These are phyloP conservation scores for Leucania comma DNA, from an alignment of 2,888 invertebrate species.

Conservation along the genomic window DNA sequence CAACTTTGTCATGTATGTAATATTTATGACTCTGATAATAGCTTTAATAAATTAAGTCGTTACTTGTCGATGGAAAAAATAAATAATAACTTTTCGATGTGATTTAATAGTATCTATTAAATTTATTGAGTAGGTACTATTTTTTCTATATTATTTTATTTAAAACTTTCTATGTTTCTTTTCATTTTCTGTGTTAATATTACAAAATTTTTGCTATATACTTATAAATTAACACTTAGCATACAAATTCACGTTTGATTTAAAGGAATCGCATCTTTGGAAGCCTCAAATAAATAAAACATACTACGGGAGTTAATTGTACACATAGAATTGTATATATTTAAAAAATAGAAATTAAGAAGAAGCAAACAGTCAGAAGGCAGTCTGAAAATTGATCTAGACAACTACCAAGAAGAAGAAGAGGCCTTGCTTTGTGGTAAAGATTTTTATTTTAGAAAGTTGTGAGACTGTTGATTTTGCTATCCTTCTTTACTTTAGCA, in stretches of 20 bases:
- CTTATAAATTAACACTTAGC: too few species aligned
- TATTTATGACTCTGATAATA: conserved; percentile 16
- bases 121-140: too few species aligned
- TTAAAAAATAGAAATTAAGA: not conserved
- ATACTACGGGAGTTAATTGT: not conserved
- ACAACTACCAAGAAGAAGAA: too few species aligned
- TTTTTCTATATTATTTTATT: not conserved
- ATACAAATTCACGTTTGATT: too few species aligned
- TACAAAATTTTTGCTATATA: too few species aligned
- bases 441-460: not conserved
- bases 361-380: too few species aligned
- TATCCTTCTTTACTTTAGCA: too few species aligned
- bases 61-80: conserved; percentile 1
- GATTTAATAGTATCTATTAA: too few species aligned
- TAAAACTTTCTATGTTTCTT: too few species aligned
- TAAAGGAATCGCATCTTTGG: not conserved
- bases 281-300: not conserved
- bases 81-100: conserved; percentile 5
- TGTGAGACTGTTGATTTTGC: too few species aligned
- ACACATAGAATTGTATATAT: not conserved
- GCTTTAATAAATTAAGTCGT: conserved; percentile 9
- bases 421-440: not conserved
- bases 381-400: too few species aligned
- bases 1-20: conserved; percentile 16
- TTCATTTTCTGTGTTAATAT: too few species aligned